Evolutionary conservation across 2,113 vertebrate genomes (phyloP), one percentile per base, ranked within the genome.

Genomic region (Plectropomus leopardus): DNA sequence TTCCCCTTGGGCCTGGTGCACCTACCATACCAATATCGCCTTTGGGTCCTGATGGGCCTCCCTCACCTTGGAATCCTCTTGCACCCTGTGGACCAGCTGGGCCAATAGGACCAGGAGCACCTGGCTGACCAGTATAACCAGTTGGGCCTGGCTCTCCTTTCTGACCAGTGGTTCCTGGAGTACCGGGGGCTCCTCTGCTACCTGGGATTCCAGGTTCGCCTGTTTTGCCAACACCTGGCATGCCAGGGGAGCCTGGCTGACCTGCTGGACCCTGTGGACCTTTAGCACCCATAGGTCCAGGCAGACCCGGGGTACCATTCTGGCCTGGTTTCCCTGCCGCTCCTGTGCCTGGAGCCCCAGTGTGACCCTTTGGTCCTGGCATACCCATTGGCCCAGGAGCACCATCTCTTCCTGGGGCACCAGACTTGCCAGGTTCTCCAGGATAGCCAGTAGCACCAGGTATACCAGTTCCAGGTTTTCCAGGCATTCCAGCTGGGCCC

Each of bases 391-490:
- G 50, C 23, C 98, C 98, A 0, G 93, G 92, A 71, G 93, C 73
- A 1, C 98, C 98, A 82, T 96, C 95, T 84, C 96, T 94, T 61
- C 98, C 98, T 83, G 93, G 92, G n/a, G 92, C 89, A 9, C 98
- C 98, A 94, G 95, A 64, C 83, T 95, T 91, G 19, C 98, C 98
- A 78, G 97, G 94, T 69, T 97, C 96, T 28, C 98, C 98, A 44
- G 98, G 96, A 88, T 94, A 92, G 63, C 98, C 98, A 0, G 89
- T 84, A 84, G 95, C 89, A 32, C 98, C 98, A 65, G 95, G 85
- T 77, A 95, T 96, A 28, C 98, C 98, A 83, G 96, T 44, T 53
- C 96, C 97, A 79, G 95, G 66, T 70, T 92, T 94, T 10, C 98
- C 98, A 0, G 96, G 94, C 8, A 92, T 95, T 30, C 98, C 98